These are phyloP conservation scores for Drosophila setosimentum DNA, from an alignment of 2,888 invertebrate species.

Conservation along the genomic window DNA sequence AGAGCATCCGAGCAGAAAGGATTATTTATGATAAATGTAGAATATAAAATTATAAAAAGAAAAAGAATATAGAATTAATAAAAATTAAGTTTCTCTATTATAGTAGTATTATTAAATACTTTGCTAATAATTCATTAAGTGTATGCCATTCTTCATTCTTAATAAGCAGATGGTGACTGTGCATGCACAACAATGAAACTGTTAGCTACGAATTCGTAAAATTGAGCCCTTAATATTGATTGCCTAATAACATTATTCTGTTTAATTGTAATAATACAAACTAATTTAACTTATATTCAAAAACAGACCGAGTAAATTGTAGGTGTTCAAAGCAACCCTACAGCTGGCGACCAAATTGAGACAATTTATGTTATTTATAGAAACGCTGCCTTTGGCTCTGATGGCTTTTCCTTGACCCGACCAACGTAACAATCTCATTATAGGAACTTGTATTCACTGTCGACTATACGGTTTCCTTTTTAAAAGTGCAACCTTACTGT, in stretches of 20 bases:
- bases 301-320: background rate
- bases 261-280: background rate
- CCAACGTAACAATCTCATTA: slow-evolving; percentile 3
- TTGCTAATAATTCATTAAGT: background rate
- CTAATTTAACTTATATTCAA: background rate
- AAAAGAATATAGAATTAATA: too few relatives aligned
- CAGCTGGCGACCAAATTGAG: background rate
- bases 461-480: background rate
- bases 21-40: background rate
- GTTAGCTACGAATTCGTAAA: background rate
- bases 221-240: background rate
- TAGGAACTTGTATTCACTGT: slow-evolving; percentile 3
- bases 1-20: background rate
- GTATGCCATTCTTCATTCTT: background rate
- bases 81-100: background rate
- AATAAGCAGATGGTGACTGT: background rate
- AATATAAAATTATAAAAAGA: too few relatives aligned
- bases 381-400: background rate
- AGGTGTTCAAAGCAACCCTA: background rate
- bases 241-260: background rate
- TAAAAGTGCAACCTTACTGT: background rate
- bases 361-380: slow-evolving; percentile 8
- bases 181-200: background rate
- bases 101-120: background rate
- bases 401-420: background rate